These are phyloP conservation scores for Pipistrellus nathusii DNA, from an alignment of 2,797 vertebrate genomes.

Conservation along the genomic window DNA sequence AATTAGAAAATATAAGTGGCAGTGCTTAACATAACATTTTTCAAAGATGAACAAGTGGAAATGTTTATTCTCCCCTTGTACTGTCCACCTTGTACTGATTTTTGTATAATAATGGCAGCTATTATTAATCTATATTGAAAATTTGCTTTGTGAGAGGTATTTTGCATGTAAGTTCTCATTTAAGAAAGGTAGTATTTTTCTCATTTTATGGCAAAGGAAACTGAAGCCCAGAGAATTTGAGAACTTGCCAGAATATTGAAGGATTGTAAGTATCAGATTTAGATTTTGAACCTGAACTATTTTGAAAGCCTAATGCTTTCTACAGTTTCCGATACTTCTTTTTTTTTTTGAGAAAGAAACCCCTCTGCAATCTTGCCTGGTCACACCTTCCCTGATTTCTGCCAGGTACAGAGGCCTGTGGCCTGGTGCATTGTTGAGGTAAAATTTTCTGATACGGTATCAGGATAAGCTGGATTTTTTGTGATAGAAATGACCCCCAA, in stretches of 20 bases:
- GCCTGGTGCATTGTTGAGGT: neutral
- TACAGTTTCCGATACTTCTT: neutral
- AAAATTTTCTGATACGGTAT: neutral
- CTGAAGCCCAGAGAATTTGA: neutral
- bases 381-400: neutral
- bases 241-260: neutral
- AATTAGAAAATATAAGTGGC: slow-evolving; percentile 56
- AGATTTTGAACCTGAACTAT: neutral
- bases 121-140: neutral
- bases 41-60: slow-evolving; percentile 3
- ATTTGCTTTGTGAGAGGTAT: neutral
- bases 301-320: neutral
- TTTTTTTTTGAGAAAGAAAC: neutral
- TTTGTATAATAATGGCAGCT: neutral
- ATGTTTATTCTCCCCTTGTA: neutral
- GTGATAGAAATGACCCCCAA: neutral
- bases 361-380: neutral
- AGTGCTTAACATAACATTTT: slow-evolving; percentile 39
- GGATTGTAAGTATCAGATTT: neutral
- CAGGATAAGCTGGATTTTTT: neutral
- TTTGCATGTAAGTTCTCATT: slow-evolving; percentile 3
- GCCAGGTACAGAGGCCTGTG: neutral
- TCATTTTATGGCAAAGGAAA: slow-evolving; percentile 10
- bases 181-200: slow-evolving; percentile 9
- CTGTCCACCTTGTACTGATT: neutral